These are phyloP conservation scores for Andrena chrysosceles DNA, from an alignment of 2,888 invertebrate genomes.

Conservation along the genomic window DNA sequence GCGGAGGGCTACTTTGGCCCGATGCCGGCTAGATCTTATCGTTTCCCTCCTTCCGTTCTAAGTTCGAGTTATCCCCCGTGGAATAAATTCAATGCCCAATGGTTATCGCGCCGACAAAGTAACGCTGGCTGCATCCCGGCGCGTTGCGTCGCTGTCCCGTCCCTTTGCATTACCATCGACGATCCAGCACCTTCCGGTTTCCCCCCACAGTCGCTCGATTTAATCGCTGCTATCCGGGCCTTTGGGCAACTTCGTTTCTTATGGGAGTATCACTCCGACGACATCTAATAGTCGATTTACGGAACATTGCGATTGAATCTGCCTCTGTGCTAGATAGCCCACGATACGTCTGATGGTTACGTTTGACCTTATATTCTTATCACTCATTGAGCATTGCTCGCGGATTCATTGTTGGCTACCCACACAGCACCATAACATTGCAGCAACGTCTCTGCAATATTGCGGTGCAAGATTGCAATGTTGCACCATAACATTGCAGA, in stretches of 20 bases:
- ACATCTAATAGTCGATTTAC: neutral
- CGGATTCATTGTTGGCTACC: too few relatives aligned
- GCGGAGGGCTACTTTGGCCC: slow-evolving; percentile 67
- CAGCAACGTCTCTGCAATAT: too few relatives aligned
- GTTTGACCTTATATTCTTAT: too few relatives aligned
- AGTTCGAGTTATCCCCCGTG: slow-evolving; percentile 69
- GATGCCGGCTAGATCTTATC: slow-evolving; percentile 70
- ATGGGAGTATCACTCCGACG: neutral
- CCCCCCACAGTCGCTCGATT: slow-evolving; percentile 13
- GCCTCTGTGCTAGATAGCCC: too few relatives aligned
- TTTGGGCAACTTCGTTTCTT: neutral
- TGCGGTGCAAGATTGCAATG: too few relatives aligned
- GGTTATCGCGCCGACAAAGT: slow-evolving; percentile 74
- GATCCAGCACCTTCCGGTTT: slow-evolving; percentile 48
- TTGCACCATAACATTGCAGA: too few relatives aligned
- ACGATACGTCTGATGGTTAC: too few relatives aligned
- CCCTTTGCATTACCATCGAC: slow-evolving; percentile 65
- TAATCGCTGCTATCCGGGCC: slow-evolving; percentile 18
- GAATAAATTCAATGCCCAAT: slow-evolving; percentile 76
- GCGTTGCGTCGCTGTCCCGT: slow-evolving; percentile 52
- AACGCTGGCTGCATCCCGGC: slow-evolving; percentile 39
- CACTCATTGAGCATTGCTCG: too few relatives aligned
- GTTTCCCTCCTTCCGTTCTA: slow-evolving; percentile 64
- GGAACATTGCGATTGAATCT: neutral
- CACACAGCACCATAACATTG: too few relatives aligned